phyloP scores from a whole-genome alignment of 2,888 invertebrate species.

The Ephialtes manifestator region DNA sequence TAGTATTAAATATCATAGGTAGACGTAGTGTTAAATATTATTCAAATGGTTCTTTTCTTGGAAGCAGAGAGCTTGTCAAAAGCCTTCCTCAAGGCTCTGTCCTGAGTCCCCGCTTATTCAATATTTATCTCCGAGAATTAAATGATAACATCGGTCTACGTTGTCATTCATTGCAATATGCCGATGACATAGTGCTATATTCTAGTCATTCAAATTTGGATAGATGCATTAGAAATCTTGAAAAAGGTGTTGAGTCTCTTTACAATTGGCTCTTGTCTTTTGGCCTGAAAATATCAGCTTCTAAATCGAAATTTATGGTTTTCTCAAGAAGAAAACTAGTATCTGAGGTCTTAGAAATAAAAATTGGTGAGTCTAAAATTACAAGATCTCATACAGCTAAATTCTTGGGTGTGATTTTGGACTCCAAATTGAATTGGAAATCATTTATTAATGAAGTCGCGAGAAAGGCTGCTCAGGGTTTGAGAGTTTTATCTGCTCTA shows the following conservation, averaged over 20 bases:
- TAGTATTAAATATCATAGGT: conserved; percentile 12
- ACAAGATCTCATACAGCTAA: neutral
- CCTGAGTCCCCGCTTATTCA: too few relatives aligned
- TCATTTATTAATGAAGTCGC: neutral
- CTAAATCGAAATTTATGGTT: conserved; percentile 27
- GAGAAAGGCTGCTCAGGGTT: neutral
- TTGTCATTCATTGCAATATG: conserved; percentile 12
- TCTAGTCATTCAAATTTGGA: neutral
- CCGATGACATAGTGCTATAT: conserved; percentile 38
- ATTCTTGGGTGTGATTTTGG: conserved; percentile 31
- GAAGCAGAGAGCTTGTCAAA: neutral
- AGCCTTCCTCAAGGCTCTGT: conserved; percentile 41
- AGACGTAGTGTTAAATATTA: conserved; percentile 30
- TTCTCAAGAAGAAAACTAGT: conserved; percentile 12
- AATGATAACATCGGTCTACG: neutral
- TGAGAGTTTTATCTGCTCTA: conserved; percentile 3
- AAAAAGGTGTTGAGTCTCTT: neutral
- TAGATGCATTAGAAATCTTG: conserved; percentile 4
- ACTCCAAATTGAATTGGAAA: conserved; percentile 41
- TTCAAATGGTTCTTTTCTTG: conserved; percentile 7
- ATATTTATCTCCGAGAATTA: conserved; percentile 39
- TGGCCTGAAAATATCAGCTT: conserved; percentile 4
- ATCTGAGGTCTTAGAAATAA: neutral
- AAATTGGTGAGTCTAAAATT: neutral
- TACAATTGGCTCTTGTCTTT: neutral